A percentile compares a stretch with the other conserved stretches of the same genome.
These are phyloP conservation scores for Sternotherus odoratus DNA, from an alignment of 2,797 vertebrate genomes.

Conservation along the genomic window DNA sequence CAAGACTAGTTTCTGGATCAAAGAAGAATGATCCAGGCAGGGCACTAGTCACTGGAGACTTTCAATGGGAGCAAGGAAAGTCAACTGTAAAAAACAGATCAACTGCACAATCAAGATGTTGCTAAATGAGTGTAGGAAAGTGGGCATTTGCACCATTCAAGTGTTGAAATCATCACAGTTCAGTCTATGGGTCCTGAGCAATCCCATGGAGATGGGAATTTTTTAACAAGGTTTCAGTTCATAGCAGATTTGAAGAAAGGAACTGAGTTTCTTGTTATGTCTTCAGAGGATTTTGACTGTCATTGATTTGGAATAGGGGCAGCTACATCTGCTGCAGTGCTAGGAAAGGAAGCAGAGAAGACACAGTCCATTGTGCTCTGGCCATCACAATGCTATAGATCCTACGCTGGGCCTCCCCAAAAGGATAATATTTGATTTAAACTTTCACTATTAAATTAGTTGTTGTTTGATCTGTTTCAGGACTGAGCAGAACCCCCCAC, in stretches of 20 bases:
- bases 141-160: neutral
- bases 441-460: neutral
- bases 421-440: neutral
- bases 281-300: neutral
- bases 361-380: neutral
- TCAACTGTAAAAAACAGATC: neutral
- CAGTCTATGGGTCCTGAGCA: neutral
- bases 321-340: neutral
- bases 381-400: neutral
- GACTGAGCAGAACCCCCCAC: neutral
- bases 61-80: neutral
- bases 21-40: neutral
- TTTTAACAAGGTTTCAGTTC: neutral
- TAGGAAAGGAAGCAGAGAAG: neutral
- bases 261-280: neutral
- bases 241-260: neutral
- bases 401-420: neutral
- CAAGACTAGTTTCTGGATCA: neutral
- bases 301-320: neutral
- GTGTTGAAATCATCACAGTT: neutral
- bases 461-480: neutral
- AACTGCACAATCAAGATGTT: neutral
- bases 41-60: neutral
- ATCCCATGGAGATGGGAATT: neutral
- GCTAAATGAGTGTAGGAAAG: neutral